Base-by-base conservation (phyloP, 2,113 vertebrate species). In the Strix uralensis region DNA sequence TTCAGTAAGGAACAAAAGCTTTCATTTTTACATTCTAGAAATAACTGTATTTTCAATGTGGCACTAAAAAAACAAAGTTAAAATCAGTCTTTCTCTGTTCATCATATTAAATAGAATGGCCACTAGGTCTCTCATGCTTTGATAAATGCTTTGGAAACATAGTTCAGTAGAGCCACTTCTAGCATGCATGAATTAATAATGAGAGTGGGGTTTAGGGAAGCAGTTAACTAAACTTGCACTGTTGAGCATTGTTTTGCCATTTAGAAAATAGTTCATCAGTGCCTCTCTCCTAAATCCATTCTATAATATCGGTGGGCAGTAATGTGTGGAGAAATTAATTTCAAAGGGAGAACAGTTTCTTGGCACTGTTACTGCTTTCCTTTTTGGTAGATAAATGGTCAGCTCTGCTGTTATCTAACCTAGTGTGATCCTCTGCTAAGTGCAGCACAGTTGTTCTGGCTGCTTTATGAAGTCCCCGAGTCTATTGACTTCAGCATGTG, bases 361-460 rank as follows among this genome's bases (percentile, higher is more conserved):
- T 90, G 86, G 71, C 54, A 7, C 34, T 73, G 54, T 74, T 49
- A 2, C 1, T 3, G 0, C 57, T 58, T 86, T 77, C 44, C 29
- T 59, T 93, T 92, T 36, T 11, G 20, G 20, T 46, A 58, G 88
- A 69, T 44, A 36, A 92, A 75, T 49, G 63, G 40, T 77, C 25
- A 83, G 55, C 82, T 66, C 46, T 77, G 71, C 63, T 94, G 59
- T 80, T 83, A 46, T 7, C 88, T 88, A 54, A 83, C 71, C 71
- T 29, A 4, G 3, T 73, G 62, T 16, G 79, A 73, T 47, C 42
- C 30, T 90, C 14, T 2, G 5, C 38, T 15, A n/a, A 44, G 49
- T 20, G 61, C 74, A 72, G 54, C 57, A 25, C 57, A 29, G 15
- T 57, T 69, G 11, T 32, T 72, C 47, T 20, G 58, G 81, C 21